phyloP scores from a whole-genome alignment of 2,113 vertebrate genomes.

The Oncorhynchus tshawytscha region DNA sequence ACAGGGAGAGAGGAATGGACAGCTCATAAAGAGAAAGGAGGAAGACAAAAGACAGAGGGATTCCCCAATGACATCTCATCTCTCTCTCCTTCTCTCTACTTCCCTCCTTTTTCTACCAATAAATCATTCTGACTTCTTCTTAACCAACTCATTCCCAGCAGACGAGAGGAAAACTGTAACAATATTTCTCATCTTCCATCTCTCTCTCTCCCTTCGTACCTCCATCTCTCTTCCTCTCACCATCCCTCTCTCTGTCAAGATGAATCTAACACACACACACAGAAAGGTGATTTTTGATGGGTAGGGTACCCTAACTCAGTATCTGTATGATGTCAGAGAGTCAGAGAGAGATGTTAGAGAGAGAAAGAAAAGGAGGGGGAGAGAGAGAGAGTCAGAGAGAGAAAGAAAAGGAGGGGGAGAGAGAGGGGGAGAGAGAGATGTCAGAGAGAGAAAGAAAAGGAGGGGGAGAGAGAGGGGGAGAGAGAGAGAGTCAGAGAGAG shows the following conservation, averaged over 20 bases:
- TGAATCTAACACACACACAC: slow-evolving; percentile 5
- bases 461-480: too few species aligned
- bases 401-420: too few species aligned
- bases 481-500: not conserved
- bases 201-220: slow-evolving; percentile 21
- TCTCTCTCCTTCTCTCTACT: slow-evolving; percentile 67
- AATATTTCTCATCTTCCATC: slow-evolving; percentile 57
- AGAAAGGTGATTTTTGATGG: too few species aligned
- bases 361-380: not conserved
- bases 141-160: slow-evolving; percentile 82
- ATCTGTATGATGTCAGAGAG: too few species aligned
- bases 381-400: slow-evolving; percentile 32
- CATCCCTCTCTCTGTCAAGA: slow-evolving; percentile 29
- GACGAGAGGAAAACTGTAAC: slow-evolving; percentile 74
- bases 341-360: not conserved
- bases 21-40: too few species aligned
- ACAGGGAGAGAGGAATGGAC: too few species aligned
- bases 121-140: slow-evolving; percentile 81
- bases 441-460: too few species aligned
- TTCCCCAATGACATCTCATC: slow-evolving; percentile 55
- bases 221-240: slow-evolving; percentile 34
- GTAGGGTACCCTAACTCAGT: too few species aligned
- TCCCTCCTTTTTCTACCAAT: slow-evolving; percentile 76
- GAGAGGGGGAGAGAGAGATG: slow-evolving; percentile 7
- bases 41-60: too few species aligned